These are phyloP conservation scores for Leuctra nigra DNA, from an alignment of 2,888 invertebrate genomes.

Conservation along the genomic window DNA sequence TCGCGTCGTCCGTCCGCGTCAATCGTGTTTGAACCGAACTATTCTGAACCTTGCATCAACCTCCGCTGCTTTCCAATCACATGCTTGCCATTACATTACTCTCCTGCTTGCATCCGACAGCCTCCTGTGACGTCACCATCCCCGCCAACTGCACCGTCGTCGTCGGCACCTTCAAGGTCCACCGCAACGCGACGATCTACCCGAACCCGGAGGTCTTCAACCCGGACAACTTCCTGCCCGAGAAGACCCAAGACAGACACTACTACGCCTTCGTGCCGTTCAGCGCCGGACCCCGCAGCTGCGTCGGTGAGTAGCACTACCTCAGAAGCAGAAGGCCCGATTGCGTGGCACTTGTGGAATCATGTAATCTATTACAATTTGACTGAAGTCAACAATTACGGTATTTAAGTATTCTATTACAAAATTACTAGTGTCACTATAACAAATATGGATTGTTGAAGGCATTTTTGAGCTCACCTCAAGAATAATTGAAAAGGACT, in stretches of 20 bases:
- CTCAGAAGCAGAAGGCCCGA: no score
- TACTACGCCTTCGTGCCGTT: constrained; percentile 77
- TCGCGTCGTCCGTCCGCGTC: no score
- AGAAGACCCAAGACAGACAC: constrained; percentile 67
- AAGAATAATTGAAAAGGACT: no score
- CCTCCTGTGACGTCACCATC: constrained; percentile 55
- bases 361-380: not conserved
- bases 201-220: constrained; percentile 70
- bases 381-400: not conserved
- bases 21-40: no score
- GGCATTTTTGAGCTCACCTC: no score
- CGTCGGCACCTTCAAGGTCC: constrained; percentile 59
- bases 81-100: not conserved
- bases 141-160: constrained; percentile 62
- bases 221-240: constrained; percentile 81
- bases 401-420: no score
- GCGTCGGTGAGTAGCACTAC: constrained; percentile 67
- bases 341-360: not conserved
- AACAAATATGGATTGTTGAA: no score
- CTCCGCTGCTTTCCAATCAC: no score
- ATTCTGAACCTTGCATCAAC: no score
- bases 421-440: no score
- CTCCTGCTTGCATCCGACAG: constrained; percentile 37
- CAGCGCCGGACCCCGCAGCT: constrained; percentile 75
- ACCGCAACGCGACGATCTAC: constrained; percentile 64